Evolutionary conservation across 2,797 vertebrate species (phyloP).

Genomic region (Typhlichthys eigenmanni): DNA sequence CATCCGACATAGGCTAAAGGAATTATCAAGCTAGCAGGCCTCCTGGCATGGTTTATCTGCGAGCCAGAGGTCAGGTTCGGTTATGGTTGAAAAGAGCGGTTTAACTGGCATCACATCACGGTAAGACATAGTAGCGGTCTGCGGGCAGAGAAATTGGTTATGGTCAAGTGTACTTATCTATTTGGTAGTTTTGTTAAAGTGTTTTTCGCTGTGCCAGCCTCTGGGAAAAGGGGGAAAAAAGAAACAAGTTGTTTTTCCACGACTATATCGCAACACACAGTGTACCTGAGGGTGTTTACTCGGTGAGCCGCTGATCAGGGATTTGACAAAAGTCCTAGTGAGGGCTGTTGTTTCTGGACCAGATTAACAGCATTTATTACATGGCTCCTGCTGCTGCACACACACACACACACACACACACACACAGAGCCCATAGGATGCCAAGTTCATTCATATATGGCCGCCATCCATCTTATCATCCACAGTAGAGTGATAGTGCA

Average conservation of each 20-base stretch:
- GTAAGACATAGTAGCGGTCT: slow-evolving; percentile 30
- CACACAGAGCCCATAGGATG: slow-evolving; percentile 10
- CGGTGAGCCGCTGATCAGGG: no score
- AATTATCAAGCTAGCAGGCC: slow-evolving; percentile 54
- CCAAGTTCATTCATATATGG: slow-evolving; percentile 13
- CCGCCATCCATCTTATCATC: slow-evolving; percentile 10
- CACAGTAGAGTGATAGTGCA: slow-evolving; percentile 7
- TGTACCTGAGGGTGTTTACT: no score
- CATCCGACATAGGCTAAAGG: slow-evolving; percentile 58
- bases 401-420: slow-evolving; percentile 5
- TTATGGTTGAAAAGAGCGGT: slow-evolving; percentile 46
- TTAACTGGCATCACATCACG: slow-evolving; percentile 37
- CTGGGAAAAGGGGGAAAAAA: neutral
- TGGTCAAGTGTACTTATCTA: slow-evolving; percentile 14
- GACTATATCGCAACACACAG: neutral
- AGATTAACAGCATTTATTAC: no score
- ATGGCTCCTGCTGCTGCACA: slow-evolving; percentile 13
- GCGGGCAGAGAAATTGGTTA: slow-evolving; percentile 37
- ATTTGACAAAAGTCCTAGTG: no score
- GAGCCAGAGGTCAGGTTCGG: slow-evolving; percentile 44
- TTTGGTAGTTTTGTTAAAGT: slow-evolving; percentile 11
- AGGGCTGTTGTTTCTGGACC: no score
- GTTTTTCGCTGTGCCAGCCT: neutral
- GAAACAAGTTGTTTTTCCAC: neutral
- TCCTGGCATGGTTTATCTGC: slow-evolving; percentile 51